These are phyloP conservation scores for Marisa cornuarietis DNA, from an alignment of 1,140 invertebrate genomes.

Conservation along the genomic window DNA sequence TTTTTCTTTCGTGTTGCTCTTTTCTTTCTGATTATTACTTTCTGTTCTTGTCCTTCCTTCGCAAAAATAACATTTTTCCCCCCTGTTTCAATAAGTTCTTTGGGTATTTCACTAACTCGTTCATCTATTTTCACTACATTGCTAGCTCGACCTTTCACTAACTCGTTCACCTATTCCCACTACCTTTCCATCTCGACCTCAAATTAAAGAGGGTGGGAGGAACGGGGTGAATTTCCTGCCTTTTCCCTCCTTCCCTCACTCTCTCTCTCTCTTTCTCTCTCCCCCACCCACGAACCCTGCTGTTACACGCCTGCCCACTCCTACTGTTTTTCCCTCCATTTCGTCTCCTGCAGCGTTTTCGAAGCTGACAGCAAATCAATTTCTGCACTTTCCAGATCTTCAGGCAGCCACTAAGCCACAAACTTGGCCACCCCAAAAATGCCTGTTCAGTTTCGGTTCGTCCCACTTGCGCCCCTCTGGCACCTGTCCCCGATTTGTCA, in stretches of 20 bases:
- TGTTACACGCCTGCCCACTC: too few relatives aligned
- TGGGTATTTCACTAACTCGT: neutral
- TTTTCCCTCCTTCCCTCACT: neutral
- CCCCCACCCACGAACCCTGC: neutral
- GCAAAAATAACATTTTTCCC: neutral
- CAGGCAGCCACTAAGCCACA: neutral
- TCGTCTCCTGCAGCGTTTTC: neutral
- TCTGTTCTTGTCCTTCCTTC: neutral
- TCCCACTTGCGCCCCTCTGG: neutral
- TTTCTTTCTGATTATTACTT: neutral
- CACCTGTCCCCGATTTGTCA: slow-evolving; percentile 6
- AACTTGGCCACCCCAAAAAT: slow-evolving; percentile 7
- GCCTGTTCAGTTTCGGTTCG: neutral
- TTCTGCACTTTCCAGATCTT: slow-evolving; percentile 1
- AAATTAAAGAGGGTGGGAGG: too few relatives aligned
- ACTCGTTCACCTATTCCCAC: neutral
- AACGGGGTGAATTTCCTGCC: too few relatives aligned
- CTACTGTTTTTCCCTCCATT: slow-evolving; percentile 1
- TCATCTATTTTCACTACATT: neutral
- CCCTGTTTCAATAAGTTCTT: neutral
- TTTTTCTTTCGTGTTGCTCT: neutral
- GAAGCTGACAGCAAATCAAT: neutral
- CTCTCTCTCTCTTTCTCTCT: neutral
- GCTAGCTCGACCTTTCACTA: neutral
- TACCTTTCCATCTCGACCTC: neutral